Evolutionary conservation across 2,888 invertebrate genomes (phyloP).

Genomic region (Biston betularia): DNA sequence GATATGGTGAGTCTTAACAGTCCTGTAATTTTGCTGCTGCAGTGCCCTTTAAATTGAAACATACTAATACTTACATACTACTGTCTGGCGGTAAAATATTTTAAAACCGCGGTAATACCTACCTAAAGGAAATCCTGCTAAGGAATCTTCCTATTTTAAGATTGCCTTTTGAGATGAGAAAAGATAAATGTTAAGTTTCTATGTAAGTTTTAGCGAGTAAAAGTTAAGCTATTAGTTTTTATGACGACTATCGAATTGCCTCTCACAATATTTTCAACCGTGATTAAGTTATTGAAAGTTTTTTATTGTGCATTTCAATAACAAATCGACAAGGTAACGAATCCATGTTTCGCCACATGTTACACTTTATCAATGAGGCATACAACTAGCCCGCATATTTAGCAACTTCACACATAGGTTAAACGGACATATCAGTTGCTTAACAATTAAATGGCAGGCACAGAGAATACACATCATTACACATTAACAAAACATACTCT

Average conservation of each 20-base stretch:
- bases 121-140: too few relatives aligned
- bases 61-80: too few relatives aligned
- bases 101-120: too few relatives aligned
- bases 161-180: too few relatives aligned
- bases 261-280: not conserved
- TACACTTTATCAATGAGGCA: constrained; percentile 51
- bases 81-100: too few relatives aligned
- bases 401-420: constrained; percentile 72
- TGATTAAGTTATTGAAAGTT: constrained; percentile 17
- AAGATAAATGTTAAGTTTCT: not conserved
- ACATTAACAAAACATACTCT: constrained; percentile 78
- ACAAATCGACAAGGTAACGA: constrained; percentile 16
- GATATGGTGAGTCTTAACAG: too few relatives aligned
- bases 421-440: constrained; percentile 73
- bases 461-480: constrained; percentile 81
- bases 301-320: constrained; percentile 11
- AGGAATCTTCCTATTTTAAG: too few relatives aligned
- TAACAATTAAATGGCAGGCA: constrained; percentile 83
- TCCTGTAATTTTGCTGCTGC: too few relatives aligned
- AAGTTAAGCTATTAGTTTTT: not conserved
- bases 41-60: too few relatives aligned
- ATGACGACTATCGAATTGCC: not conserved
- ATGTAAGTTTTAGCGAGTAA: not conserved
- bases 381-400: constrained; percentile 58
- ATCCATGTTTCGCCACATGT: constrained; percentile 34